Evolutionary conservation across 2,113 vertebrate species (phyloP).

Genomic region (Diadophis punctatus): DNA sequence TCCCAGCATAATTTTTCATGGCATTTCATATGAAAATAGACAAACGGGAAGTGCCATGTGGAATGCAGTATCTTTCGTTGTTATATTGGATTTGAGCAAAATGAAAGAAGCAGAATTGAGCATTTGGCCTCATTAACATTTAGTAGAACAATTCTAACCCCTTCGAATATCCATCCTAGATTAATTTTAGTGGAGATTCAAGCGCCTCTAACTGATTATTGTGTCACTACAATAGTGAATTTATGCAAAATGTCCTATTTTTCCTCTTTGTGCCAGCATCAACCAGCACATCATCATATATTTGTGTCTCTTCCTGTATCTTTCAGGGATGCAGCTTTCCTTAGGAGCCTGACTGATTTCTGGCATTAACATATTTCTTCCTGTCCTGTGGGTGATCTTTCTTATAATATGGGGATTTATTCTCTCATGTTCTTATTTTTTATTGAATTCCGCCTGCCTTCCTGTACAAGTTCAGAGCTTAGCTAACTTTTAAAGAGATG

Average conservation of each 20-base stretch:
- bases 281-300: neutral
- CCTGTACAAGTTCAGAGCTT: neutral
- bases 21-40: constrained; percentile 17
- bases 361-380: neutral
- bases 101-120: neutral
- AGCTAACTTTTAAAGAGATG: neutral
- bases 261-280: neutral
- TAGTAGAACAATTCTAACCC: neutral
- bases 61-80: neutral
- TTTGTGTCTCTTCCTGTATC: neutral
- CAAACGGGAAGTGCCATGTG: neutral
- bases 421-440: neutral
- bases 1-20: constrained; percentile 1
- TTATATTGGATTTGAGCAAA: neutral
- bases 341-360: neutral
- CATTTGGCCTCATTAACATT: neutral
- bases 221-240: neutral
- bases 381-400: neutral
- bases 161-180: neutral
- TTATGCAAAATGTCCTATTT: neutral
- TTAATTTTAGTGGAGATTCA: neutral
- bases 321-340: neutral
- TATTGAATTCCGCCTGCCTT: neutral
- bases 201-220: neutral
- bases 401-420: neutral